These are phyloP conservation scores for Manis crassicaudata DNA, from an alignment of 2,797 vertebrate species.

Conservation along the genomic window DNA sequence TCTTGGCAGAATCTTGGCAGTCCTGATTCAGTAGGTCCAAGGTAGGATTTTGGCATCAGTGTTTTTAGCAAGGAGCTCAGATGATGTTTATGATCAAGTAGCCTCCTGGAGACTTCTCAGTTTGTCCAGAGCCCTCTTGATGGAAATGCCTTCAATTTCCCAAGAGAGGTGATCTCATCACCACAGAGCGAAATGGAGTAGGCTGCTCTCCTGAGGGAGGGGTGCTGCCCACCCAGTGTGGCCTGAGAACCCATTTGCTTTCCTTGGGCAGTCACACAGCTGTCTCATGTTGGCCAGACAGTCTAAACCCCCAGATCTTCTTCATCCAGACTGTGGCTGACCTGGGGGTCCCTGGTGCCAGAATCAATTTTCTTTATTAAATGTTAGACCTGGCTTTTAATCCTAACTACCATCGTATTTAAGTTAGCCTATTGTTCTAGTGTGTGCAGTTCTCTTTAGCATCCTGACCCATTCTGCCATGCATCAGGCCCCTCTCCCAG, in stretches of 20 bases:
- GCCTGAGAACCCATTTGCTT: not conserved
- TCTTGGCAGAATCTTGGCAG: not conserved
- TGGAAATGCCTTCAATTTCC: not conserved
- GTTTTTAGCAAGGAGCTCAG: not conserved
- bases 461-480: not conserved
- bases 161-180: not conserved
- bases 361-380: not conserved
- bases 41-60: not conserved
- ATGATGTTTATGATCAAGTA: not conserved
- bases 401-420: not conserved
- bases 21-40: not conserved
- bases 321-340: not conserved
- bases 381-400: not conserved
- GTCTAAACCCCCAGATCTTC: not conserved
- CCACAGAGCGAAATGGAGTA: not conserved
- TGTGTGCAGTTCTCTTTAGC: not conserved
- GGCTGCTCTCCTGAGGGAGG: not conserved
- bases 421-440: not conserved
- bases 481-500: not conserved
- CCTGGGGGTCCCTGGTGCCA: not conserved
- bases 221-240: accelerated
- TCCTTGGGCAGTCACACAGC: not conserved
- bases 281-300: not conserved
- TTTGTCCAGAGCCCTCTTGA: not conserved
- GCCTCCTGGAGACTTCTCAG: not conserved